Evolutionary conservation across 23 tunicate genomes (phyloP).

Genomic region (Styela plicata): DNA sequence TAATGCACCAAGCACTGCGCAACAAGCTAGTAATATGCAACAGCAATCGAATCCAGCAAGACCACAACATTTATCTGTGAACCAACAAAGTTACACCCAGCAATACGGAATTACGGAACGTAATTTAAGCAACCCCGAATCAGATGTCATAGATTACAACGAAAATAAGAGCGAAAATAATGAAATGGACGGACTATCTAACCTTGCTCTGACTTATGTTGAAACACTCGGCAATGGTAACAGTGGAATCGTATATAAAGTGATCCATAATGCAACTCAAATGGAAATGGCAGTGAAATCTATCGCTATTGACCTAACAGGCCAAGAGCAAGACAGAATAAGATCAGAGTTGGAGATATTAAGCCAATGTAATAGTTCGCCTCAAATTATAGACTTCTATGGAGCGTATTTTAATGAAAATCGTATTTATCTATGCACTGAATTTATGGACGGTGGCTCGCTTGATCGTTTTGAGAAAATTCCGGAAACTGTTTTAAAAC

Average conservation of each 20-base stretch:
- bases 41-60: background rate
- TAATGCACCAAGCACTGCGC: background rate
- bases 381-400: constrained; percentile 70
- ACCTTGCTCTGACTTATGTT: constrained; percentile 30
- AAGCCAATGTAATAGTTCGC: constrained; percentile 82
- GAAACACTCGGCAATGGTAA: constrained; percentile 90
- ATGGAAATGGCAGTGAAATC: constrained; percentile 75
- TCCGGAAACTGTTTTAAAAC: constrained; percentile 57
- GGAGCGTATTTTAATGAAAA: constrained; percentile 93
- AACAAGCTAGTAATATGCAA: background rate
- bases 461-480: constrained; percentile 60
- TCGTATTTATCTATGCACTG: constrained; percentile 74
- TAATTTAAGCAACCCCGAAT: background rate
- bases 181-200: constrained; percentile 29
- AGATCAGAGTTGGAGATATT: constrained; percentile 69
- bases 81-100: background rate
- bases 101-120: background rate
- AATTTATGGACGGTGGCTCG: constrained; percentile 94
- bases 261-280: constrained; percentile 53
- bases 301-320: constrained; percentile 76
- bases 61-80: background rate
- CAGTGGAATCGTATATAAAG: constrained; percentile 83
- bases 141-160: background rate
- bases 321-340: constrained; percentile 81
- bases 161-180: background rate